A percentile compares a stretch with the other conserved stretches of the same genome.
These are phyloP conservation scores for Piaya cayana DNA, from an alignment of 2,113 vertebrate genomes.

Conservation along the genomic window DNA sequence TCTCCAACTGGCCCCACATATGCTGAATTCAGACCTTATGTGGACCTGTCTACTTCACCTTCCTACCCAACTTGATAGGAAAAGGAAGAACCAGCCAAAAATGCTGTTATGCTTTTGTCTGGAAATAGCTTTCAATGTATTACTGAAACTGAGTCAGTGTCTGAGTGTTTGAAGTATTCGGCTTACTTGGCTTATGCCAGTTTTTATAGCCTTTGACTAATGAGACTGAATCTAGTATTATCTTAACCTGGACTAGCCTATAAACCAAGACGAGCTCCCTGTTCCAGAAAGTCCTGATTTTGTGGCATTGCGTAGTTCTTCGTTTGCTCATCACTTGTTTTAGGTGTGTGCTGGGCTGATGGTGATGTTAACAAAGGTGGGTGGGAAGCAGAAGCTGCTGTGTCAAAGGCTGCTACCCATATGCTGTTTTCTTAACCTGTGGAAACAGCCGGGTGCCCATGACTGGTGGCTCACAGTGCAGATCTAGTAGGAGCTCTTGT, in stretches of 20 bases:
- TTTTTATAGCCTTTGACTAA: neutral
- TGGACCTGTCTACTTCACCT: neutral
- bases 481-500: neutral
- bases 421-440: neutral
- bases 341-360: neutral
- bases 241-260: neutral
- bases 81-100: neutral
- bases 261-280: neutral
- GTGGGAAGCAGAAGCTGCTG: neutral
- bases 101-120: neutral
- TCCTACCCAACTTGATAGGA: neutral
- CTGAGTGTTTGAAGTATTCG: neutral
- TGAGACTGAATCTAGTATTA: neutral
- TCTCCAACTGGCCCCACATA: no score
- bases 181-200: neutral
- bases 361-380: neutral
- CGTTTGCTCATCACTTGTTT: neutral
- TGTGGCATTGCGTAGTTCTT: neutral
- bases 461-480: neutral
- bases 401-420: neutral
- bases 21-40: neutral
- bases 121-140: neutral
- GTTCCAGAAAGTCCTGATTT: neutral
- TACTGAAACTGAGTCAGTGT: neutral
- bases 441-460: neutral